These are phyloP conservation scores for Tupaia tana DNA, from an alignment of 2,113 vertebrate genomes.

Conservation along the genomic window DNA sequence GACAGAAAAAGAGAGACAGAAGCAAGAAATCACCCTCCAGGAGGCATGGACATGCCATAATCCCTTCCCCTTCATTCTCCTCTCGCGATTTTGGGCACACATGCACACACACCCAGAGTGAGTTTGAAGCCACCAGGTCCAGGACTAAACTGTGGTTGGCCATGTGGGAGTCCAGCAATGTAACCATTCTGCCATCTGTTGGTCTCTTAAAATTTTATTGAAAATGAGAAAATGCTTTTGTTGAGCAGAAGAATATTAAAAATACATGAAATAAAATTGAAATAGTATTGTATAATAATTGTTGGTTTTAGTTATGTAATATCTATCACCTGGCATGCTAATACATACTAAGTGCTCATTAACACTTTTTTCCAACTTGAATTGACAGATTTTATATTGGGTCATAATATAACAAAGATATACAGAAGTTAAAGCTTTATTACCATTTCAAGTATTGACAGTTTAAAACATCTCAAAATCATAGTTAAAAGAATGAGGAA, in stretches of 20 bases:
- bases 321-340: background rate
- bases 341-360: background rate
- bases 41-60: too few species aligned
- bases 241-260: background rate
- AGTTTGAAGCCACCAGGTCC: too few species aligned
- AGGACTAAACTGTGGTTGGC: too few species aligned
- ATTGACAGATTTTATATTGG: constrained; percentile 2
- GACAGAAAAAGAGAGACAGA: too few species aligned
- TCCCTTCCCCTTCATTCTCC: too few species aligned
- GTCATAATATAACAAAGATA: background rate
- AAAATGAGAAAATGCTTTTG: background rate
- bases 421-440: constrained; percentile 24
- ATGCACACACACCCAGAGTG: too few species aligned
- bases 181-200: too few species aligned
- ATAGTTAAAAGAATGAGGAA: background rate
- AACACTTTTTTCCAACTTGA: constrained; percentile 5
- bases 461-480: background rate
- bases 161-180: too few species aligned
- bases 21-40: too few species aligned
- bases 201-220: background rate
- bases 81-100: too few species aligned
- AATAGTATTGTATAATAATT: background rate
- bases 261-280: constrained; percentile 30
- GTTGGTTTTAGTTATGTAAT: background rate
- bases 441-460: background rate